phyloP scores from a whole-genome alignment of 2,797 vertebrate species.

The Mallotus villosus region DNA sequence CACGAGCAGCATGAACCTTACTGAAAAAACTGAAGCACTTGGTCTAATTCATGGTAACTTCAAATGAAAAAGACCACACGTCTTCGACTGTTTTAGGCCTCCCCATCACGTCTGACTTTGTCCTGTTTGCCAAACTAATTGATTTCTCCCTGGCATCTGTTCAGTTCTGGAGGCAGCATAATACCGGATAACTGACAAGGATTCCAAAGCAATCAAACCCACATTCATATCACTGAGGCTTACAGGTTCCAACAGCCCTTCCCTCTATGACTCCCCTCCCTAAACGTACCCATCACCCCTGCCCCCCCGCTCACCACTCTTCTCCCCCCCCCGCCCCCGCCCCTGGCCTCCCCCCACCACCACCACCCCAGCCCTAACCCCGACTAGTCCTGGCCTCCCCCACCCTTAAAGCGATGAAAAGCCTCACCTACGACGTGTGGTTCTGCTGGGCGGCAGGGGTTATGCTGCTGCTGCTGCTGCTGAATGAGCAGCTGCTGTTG shows the following conservation, averaged over 20 bases:
- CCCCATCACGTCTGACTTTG: no score
- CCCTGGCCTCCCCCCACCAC: not conserved
- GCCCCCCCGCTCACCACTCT: not conserved
- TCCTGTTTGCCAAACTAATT: not conserved
- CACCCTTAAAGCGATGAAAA: constrained; percentile 79
- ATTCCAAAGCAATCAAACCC: no score
- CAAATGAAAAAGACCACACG: not conserved
- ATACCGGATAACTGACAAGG: not conserved
- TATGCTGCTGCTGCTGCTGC: constrained; percentile 91
- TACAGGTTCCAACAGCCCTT: not conserved
- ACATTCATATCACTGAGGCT: no score
- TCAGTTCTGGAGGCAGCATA: not conserved
- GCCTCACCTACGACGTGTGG: constrained; percentile 98
- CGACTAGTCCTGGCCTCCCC: constrained; percentile 7
- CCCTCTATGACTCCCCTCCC: no score
- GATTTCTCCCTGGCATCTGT: not conserved
- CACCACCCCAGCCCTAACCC: not conserved
- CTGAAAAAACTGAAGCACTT: not conserved
- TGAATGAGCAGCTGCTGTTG: constrained; percentile 91
- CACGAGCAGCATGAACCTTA: not conserved
- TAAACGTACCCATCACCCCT: not conserved
- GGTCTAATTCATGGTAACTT: not conserved
- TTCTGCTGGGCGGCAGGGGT: constrained; percentile 87
- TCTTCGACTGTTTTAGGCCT: not conserved
- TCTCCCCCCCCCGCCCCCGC: not conserved